These are phyloP conservation scores for Lasioglossum figueresi DNA, from an alignment of 2,888 invertebrate genomes.

Conservation along the genomic window DNA sequence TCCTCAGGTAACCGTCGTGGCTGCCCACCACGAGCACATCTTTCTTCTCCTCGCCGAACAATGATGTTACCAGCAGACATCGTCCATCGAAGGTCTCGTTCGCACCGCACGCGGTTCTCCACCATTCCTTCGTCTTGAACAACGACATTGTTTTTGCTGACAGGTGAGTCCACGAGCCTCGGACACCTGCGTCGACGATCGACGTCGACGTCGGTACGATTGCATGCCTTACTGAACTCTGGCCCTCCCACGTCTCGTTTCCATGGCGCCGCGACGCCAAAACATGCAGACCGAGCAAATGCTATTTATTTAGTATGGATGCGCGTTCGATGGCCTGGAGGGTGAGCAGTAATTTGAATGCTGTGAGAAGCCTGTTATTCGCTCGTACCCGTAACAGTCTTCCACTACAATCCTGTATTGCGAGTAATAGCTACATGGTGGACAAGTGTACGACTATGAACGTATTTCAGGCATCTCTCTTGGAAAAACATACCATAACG, in stretches of 20 bases:
- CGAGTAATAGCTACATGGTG: not conserved
- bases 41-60: constrained; percentile 70
- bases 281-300: constrained; percentile 35
- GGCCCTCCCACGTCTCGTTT: constrained; percentile 26
- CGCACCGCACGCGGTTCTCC: constrained; percentile 90
- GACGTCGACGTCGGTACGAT: not conserved
- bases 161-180: not conserved
- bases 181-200: not conserved
- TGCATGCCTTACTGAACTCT: too few relatives aligned
- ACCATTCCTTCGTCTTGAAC: constrained; percentile 96
- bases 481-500: not conserved
- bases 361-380: not conserved
- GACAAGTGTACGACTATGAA: not conserved
- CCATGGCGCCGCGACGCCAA: constrained; percentile 46
- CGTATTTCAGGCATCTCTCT: not conserved
- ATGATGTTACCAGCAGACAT: constrained; percentile 74
- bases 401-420: not conserved
- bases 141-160: constrained; percentile 89
- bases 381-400: not conserved
- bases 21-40: constrained; percentile 91
- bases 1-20: constrained; percentile 91
- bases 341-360: not conserved
- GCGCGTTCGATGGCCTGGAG: not conserved
- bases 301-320: not conserved
- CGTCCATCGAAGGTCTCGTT: constrained; percentile 87